Evolutionary conservation across 2,888 invertebrate species (phyloP).

Genomic region (Mellilla xanthometata): DNA sequence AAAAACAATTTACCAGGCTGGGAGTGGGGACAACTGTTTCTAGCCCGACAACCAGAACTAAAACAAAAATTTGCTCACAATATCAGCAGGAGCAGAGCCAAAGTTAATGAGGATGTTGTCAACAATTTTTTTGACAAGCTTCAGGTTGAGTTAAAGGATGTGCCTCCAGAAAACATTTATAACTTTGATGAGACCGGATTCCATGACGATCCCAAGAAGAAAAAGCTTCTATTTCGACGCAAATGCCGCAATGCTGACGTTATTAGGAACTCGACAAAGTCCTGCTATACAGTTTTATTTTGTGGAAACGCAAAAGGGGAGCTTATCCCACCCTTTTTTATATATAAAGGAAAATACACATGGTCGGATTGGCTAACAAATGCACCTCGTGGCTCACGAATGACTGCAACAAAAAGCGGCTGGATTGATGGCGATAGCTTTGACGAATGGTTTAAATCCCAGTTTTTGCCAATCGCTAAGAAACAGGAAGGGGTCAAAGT

Average conservation of each 20-base stretch:
- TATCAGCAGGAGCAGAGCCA: neutral
- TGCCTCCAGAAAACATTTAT: neutral
- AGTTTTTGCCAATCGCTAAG: neutral
- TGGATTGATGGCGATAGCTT: conserved; percentile 2
- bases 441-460: conserved; percentile 4
- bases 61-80: neutral
- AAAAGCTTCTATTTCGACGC: neutral
- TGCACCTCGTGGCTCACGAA: neutral
- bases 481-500: conserved; percentile 8
- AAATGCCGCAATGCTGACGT: neutral
- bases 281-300: conserved; percentile 1
- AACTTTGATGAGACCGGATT: neutral
- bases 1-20: neutral
- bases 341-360: neutral
- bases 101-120: neutral
- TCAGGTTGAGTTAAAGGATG: neutral
- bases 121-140: neutral
- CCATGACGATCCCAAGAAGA: conserved; percentile 1
- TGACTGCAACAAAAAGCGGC: conserved; percentile 2
- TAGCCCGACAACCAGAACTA: neutral
- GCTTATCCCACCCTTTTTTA: neutral
- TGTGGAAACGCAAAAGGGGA: neutral
- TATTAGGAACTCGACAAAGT: neutral
- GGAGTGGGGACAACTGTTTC: neutral
- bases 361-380: neutral